Base-by-base conservation (phyloP, 2,888 invertebrate species). In the Dolichomitus sp. region DNA sequence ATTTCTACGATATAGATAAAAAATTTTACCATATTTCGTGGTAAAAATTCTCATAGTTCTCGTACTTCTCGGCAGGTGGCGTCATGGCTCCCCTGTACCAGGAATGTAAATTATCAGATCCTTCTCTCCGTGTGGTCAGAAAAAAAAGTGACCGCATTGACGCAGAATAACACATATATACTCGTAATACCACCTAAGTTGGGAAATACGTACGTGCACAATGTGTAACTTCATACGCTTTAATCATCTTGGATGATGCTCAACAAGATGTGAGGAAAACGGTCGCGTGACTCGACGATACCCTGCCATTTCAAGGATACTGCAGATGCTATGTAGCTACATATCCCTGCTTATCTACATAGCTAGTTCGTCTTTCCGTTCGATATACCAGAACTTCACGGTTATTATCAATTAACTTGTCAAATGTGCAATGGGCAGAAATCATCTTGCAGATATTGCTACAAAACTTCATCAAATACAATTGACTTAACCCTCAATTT, bases 211-310 rank as follows among this genome's bases (percentile, higher is more conserved):
- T 17, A 48, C 45, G 30, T 1, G 17, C 48, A 27, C 17, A 14
- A 23, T 61, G 37, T 27, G 48, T 61, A 69, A 69, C 70, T 42
- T 63, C 33, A 52, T 52, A 54, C 52, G 52, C 50, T 61, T 69
- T 30, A 61, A 77, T 77, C 68, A 68, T 40, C 68, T 59, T 59
- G 27, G 45, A 61, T 19, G 72, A 72, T 61, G 59, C 30, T 61
- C 37, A 48, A 61, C 73, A 37, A 23, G 61, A 73, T 61, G 73
- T 50, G 19, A 37, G 73, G 42, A 48, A 48, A 27, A 73, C 37
- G 45, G n/a, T 61, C n/a, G 73, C 59, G 48, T 73, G 59, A 45
- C 59, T 33, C 19, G 42, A 59, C 45, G 70, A 59, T 72, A 59
- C 27, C 70, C 19, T 33, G 19, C 1, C 17, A 17, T 68, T 33